Conservation (phyloP, 2,888 invertebrate genomes). For the Drymonia ruficornis region DNA sequence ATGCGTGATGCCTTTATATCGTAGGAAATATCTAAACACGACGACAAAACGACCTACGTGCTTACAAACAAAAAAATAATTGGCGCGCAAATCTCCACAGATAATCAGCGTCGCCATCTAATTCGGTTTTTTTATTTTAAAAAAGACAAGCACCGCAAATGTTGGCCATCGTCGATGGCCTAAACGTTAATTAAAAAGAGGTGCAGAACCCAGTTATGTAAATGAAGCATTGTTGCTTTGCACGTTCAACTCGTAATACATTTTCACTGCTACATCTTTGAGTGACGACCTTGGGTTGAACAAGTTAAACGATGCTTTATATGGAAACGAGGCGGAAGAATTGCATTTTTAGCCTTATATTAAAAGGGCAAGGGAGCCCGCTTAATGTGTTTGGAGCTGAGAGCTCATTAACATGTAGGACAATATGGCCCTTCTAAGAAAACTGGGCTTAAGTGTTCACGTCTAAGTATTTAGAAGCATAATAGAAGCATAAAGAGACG, state of each 20-base stretch:
- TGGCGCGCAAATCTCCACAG: constrained; percentile 28
- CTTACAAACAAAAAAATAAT: constrained; percentile 23
- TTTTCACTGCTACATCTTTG: constrained; percentile 53
- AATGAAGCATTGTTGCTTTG: constrained; percentile 72
- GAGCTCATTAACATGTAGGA: constrained; percentile 3
- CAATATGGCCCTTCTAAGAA: constrained; percentile 2
- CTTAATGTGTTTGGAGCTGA: background rate
- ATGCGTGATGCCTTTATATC: constrained; percentile 34
- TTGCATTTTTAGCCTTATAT: constrained; percentile 32
- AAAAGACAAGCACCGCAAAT: constrained; percentile 35
- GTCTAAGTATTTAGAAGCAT: background rate
- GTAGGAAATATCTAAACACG: constrained; percentile 19
- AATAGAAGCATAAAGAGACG: background rate
- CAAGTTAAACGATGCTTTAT: constrained; percentile 38
- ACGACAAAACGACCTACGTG: constrained; percentile 29
- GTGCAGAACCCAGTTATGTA: constrained; percentile 62
- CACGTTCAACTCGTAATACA: constrained; percentile 49
- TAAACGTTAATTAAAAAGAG: constrained; percentile 65
- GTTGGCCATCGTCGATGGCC: constrained; percentile 42
- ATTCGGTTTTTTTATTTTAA: constrained; percentile 26
- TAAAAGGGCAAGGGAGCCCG: constrained; percentile 18
- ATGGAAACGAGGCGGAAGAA: constrained; percentile 33
- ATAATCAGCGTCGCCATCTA: constrained; percentile 30
- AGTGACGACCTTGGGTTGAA: constrained; percentile 49
- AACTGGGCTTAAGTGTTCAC: background rate